Percentiles rank a stretch among this genome's conserved stretches.
These are phyloP conservation scores for Eumerus sabulonum DNA, from an alignment of 2,888 invertebrate species.

Conservation along the genomic window DNA sequence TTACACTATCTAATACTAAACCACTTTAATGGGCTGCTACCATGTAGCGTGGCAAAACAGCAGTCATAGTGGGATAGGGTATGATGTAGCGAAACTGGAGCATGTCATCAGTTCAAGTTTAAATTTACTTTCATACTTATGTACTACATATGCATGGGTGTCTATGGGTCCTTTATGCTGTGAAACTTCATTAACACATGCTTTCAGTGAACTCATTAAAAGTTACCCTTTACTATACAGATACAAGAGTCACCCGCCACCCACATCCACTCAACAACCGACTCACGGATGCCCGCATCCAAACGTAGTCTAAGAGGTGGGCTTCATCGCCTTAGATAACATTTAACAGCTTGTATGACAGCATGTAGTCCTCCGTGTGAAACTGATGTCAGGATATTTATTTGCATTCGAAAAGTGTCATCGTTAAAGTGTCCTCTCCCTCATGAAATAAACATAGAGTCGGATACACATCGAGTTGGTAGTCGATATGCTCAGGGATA, in stretches of 20 bases:
- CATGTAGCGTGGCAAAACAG: neutral
- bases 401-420: constrained; percentile 51
- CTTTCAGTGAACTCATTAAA: constrained; percentile 69
- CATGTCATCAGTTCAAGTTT: constrained; percentile 69
- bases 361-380: neutral
- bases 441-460: constrained; percentile 15
- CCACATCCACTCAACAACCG: too few species aligned
- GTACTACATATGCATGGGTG: constrained; percentile 23
- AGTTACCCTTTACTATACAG: constrained; percentile 52
- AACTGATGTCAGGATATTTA: constrained; percentile 34
- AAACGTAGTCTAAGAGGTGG: too few species aligned
- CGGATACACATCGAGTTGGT: neutral
- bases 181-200: constrained; percentile 68
- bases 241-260: neutral
- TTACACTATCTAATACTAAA: constrained; percentile 53
- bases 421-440: constrained; percentile 15
- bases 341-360: too few species aligned
- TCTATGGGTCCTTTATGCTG: constrained; percentile 59
- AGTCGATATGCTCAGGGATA: constrained; percentile 38
- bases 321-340: neutral
- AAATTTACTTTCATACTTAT: constrained; percentile 61
- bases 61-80: constrained; percentile 5
- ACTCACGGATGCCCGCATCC: too few species aligned
- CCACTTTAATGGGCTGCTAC: constrained; percentile 53
- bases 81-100: constrained; percentile 61